These are phyloP conservation scores for Phaetusa simplex DNA, from an alignment of 2,113 vertebrate genomes.

Conservation along the genomic window DNA sequence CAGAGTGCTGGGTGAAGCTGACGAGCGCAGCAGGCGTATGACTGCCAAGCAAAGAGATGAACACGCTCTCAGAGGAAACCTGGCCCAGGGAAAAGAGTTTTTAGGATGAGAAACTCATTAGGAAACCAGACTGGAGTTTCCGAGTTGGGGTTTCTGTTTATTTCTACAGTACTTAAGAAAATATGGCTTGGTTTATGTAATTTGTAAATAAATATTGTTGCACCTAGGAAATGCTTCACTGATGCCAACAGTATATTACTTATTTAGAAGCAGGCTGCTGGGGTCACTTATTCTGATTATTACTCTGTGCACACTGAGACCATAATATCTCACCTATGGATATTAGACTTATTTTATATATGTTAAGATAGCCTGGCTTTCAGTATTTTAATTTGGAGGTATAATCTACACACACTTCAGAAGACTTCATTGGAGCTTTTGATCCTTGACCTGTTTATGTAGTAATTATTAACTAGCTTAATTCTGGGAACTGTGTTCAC, in stretches of 20 bases:
- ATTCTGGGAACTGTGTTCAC: background rate
- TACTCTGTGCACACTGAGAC: background rate
- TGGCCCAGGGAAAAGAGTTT: background rate
- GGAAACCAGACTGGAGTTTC: background rate
- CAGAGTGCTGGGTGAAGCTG: background rate
- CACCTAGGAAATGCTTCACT: background rate
- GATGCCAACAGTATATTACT: background rate
- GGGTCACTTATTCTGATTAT: background rate
- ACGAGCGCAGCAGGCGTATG: no score
- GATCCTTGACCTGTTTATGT: constrained; percentile 10
- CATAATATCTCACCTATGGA: background rate
- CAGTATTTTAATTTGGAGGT: background rate
- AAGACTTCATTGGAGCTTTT: background rate
- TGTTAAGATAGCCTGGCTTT: background rate
- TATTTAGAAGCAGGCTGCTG: background rate
- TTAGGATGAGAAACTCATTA: background rate
- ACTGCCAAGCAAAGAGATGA: background rate
- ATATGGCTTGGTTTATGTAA: background rate
- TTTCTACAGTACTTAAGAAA: background rate
- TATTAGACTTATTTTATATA: background rate
- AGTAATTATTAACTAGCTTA: constrained; percentile 39
- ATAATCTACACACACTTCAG: background rate
- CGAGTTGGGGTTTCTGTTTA: background rate
- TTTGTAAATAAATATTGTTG: background rate
- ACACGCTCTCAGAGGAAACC: background rate